Evolutionary conservation across 2,113 vertebrate species (phyloP), one percentile per base, ranked within the genome.

Genomic region (Corydoras sp.): DNA sequence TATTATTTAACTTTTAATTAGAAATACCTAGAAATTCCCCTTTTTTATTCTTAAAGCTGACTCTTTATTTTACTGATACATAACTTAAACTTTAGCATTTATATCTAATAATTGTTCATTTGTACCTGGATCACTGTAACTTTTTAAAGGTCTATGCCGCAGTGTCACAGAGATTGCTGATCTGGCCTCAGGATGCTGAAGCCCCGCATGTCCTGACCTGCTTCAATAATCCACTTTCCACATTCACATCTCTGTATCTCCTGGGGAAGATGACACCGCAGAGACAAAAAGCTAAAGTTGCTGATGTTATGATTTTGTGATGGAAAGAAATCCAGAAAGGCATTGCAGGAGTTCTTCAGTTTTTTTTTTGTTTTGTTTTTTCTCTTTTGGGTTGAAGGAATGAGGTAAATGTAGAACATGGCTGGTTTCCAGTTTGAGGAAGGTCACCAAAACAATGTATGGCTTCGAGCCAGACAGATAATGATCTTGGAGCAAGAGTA

Each of bases 381-480:
- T 53, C 18, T 4, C 12, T 10, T 15, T 7, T 7, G 54, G 6
- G 14, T n/a, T 2, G 14, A 30, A 68, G 70, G 61, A 64, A 68
- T 58, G 68, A n/a, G 31, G 43, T 63, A 60, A 58, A 51, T 13
- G 62, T 29, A 31, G 49, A 65, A 53, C 55, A 30, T 64, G 55
- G 76, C 62, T 66, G 30, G 14, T 32, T 64, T 72, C 70, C 66
- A 68, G 76, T 62, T 62, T 69, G 15, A 43, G 76, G 82, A 89
- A 90, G 85, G 87, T 88, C 85, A 84, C 71, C 79, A 75, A 61
- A 72, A 68, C 67, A 68, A 69, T 74, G 68, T 80, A 77, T 82
- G 83, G 77, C 73, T 14, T 1, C 43, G 7, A 63, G 77, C 68
- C 76, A 84, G 75, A 56, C 18, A 58, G 78, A 80, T 79, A 73